A percentile compares a stretch with the other conserved stretches of the same genome.
Conservation (phyloP, 2,797 vertebrate species). For the Lithobates sylvaticus region DNA sequence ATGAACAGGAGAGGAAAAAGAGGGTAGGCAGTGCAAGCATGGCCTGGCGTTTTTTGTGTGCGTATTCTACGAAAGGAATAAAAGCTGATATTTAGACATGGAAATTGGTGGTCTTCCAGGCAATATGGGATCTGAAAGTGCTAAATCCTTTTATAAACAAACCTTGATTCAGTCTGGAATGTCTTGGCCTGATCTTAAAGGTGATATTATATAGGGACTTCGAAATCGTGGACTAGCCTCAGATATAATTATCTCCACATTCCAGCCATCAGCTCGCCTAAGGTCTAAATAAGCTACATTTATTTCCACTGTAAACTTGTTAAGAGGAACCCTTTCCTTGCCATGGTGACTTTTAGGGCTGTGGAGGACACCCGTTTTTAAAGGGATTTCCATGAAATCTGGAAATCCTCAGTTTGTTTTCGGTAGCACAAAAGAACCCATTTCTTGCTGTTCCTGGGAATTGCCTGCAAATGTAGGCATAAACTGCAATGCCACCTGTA, state of each 20-base stretch:
- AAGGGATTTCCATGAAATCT: not conserved
- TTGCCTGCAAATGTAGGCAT: no score
- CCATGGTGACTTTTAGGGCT: not conserved
- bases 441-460: no score
- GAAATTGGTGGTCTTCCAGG: slow-evolving; percentile 80
- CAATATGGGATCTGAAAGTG: slow-evolving; percentile 79
- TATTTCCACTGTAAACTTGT: slow-evolving; percentile 69
- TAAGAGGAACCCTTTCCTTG: slow-evolving; percentile 64
- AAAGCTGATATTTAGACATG: slow-evolving; percentile 79
- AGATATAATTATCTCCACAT: slow-evolving; percentile 81
- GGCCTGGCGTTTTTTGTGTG: slow-evolving; percentile 65
- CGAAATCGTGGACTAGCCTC: slow-evolving; percentile 72
- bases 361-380: slow-evolving; percentile 1
- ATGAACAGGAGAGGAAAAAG: slow-evolving; percentile 63
- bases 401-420: not conserved
- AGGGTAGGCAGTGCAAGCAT: slow-evolving; percentile 64
- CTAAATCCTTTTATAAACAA: slow-evolving; percentile 84
- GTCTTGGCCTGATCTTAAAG: slow-evolving; percentile 82
- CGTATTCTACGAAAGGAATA: slow-evolving; percentile 71
- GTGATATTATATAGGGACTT: slow-evolving; percentile 75
- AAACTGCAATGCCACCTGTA: no score
- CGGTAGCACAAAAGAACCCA: no score
- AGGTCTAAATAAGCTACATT: slow-evolving; percentile 67
- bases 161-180: slow-evolving; percentile 81
- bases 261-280: slow-evolving; percentile 72